Percentiles rank a stretch among this genome's conserved stretches.
These are phyloP conservation scores for Aratinga solstitialis DNA, from an alignment of 2,797 vertebrate species.

Conservation along the genomic window DNA sequence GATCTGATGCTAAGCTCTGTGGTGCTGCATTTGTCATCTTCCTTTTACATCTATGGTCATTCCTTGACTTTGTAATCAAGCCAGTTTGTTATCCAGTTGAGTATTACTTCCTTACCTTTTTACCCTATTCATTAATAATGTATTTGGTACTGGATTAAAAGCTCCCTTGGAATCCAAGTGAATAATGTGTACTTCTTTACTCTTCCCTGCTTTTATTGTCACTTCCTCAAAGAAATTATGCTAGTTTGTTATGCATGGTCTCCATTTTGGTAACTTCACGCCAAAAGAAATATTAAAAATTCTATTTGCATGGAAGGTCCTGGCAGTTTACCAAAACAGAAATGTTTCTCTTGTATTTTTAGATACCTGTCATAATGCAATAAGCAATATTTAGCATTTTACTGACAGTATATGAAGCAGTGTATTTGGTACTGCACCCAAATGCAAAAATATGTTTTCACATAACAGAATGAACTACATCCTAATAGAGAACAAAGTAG, in stretches of 20 bases:
- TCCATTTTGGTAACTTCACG: neutral
- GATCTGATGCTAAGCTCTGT: neutral
- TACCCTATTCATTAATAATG: neutral
- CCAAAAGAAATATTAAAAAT: conserved; percentile 10
- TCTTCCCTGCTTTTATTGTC: neutral
- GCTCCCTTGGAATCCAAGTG: conserved; percentile 23
- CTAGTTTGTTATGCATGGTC: neutral
- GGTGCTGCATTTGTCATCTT: neutral
- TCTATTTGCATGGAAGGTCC: neutral
- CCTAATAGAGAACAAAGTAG: conserved; percentile 43
- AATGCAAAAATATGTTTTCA: conserved; percentile 57
- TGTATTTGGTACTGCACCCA: neutral
- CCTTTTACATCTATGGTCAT: neutral
- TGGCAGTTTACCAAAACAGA: conserved; percentile 14
- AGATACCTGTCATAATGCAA: neutral
- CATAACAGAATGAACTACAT: conserved; percentile 27
- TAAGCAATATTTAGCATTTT: conserved; percentile 31
- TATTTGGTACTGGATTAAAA: conserved; percentile 18
- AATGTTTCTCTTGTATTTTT: conserved; percentile 20
- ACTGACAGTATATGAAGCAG: conserved; percentile 15
- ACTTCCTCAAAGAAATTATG: conserved; percentile 7
- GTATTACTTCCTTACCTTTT: neutral
- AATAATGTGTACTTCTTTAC: conserved; percentile 6
- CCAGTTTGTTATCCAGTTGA: neutral
- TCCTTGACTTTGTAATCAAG: conserved; percentile 1